Percentiles rank a stretch among this genome's conserved stretches.
phyloP scores from a whole-genome alignment of 1,140 invertebrate genomes.

The Leucophenga varia region DNA sequence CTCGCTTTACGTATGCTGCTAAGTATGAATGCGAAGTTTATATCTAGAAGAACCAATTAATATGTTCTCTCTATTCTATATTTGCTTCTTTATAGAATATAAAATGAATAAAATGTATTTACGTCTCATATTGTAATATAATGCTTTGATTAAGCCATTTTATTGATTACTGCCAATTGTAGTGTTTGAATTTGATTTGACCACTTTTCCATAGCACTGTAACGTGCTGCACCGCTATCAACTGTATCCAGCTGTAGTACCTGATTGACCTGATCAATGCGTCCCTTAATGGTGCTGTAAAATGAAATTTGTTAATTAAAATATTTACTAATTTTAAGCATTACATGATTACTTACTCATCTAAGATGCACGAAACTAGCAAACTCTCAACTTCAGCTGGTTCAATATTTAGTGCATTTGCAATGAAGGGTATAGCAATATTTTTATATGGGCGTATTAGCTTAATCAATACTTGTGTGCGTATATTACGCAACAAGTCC shows the following conservation, averaged over 20 bases:
- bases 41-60: not conserved
- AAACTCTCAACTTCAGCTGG: constrained; percentile 94
- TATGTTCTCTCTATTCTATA: not conserved
- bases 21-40: not conserved
- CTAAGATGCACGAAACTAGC: constrained; percentile 97
- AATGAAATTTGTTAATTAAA: constrained; percentile 17
- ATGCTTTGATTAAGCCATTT: constrained; percentile 69
- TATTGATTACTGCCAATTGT: constrained; percentile 86
- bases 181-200: constrained; percentile 85
- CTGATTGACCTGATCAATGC: constrained; percentile 96
- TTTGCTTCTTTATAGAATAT: not conserved
- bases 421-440: constrained; percentile 98
- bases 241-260: constrained; percentile 87
- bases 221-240: constrained; percentile 79
- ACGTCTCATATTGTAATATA: too few species aligned
- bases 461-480: constrained; percentile 97
- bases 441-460: constrained; percentile 97
- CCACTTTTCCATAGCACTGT: constrained; percentile 95
- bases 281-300: constrained; percentile 86
- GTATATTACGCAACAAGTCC: constrained; percentile 94
- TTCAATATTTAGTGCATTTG: constrained; percentile 96
- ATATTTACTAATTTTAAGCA: not conserved
- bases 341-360: constrained; percentile 71
- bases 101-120: not conserved
- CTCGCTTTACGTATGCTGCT: too few species aligned